phyloP scores from a whole-genome alignment of 2,797 vertebrate genomes.

The Sebastes miniatus region DNA sequence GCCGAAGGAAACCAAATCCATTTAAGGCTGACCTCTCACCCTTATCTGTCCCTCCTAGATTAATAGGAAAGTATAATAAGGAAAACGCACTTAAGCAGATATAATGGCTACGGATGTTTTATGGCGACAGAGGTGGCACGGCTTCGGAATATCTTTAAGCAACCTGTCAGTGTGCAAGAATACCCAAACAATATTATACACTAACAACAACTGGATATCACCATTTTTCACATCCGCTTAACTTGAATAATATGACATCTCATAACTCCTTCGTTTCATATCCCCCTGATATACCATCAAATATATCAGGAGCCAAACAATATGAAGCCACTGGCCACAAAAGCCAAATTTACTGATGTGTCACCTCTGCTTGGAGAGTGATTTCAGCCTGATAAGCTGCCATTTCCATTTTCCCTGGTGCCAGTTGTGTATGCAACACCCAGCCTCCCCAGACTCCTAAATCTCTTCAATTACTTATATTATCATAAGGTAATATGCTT shows the following conservation, averaged over 20 bases:
- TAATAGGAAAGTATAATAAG: constrained; percentile 60
- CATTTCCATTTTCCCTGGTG: constrained; percentile 57
- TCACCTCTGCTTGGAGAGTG: constrained; percentile 63
- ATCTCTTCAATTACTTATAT: constrained; percentile 84
- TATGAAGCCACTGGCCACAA: constrained; percentile 67
- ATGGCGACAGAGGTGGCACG: constrained; percentile 11
- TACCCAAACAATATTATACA: constrained; percentile 46
- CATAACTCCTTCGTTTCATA: constrained; percentile 69
- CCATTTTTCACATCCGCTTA: constrained; percentile 62
- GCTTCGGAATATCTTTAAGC: constrained; percentile 28
- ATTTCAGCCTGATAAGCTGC: constrained; percentile 68
- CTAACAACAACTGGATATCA: constrained; percentile 31
- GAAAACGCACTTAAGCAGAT: constrained; percentile 37
- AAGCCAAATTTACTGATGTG: constrained; percentile 65
- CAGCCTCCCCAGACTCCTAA: constrained; percentile 69
- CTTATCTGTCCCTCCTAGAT: constrained; percentile 61
- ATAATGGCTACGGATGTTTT: constrained; percentile 44
- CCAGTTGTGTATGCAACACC: constrained; percentile 63
- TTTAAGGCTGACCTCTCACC: constrained; percentile 76
- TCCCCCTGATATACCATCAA: constrained; percentile 65
- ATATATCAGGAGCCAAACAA: constrained; percentile 70
- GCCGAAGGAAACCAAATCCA: constrained; percentile 70
- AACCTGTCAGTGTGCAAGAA: constrained; percentile 40
- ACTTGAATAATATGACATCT: constrained; percentile 63
- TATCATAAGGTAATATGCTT: constrained; percentile 85